phyloP scores from a whole-genome alignment of 2,888 invertebrate species.

The Caenorhabditis sulstoni region DNA sequence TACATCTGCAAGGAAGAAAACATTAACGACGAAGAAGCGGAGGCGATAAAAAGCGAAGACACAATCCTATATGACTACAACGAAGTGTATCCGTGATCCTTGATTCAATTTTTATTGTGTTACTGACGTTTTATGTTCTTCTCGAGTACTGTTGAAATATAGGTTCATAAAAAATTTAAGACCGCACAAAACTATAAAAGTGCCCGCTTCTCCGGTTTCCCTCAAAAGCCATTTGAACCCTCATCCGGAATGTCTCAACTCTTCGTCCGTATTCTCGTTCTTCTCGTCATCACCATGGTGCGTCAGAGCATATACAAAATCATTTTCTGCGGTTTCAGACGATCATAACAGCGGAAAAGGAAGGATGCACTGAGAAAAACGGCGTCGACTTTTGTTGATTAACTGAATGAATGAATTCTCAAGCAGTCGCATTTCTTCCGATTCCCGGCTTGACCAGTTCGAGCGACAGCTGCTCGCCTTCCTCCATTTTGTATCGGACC shows the following conservation, averaged over 20 bases:
- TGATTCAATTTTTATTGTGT: no score
- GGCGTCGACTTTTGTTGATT: not conserved
- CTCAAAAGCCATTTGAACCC: not conserved
- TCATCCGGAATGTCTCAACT: not conserved
- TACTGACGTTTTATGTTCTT: no score
- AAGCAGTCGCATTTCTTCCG: constrained; percentile 64
- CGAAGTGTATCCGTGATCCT: no score
- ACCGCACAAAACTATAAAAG: not conserved
- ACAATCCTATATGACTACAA: no score
- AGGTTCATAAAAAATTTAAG: not conserved
- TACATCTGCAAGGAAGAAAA: no score
- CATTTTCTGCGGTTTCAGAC: no score
- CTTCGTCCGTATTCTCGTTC: constrained; percentile 1
- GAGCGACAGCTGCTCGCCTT: constrained; percentile 65
- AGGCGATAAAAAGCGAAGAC: no score
- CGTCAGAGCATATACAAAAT: no score
- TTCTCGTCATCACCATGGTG: constrained; percentile 8
- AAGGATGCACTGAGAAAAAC: not conserved
- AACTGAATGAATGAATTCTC: not conserved
- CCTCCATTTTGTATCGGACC: constrained; percentile 60
- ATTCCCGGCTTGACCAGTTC: constrained; percentile 66
- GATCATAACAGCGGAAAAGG: not conserved
- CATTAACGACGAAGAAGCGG: no score
- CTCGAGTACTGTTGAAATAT: no score
- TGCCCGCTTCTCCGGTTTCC: not conserved